Evolutionary conservation across 2,888 invertebrate genomes (phyloP), one percentile per base, ranked within the genome.

Genomic region (Pristionchus entomophagus): DNA sequence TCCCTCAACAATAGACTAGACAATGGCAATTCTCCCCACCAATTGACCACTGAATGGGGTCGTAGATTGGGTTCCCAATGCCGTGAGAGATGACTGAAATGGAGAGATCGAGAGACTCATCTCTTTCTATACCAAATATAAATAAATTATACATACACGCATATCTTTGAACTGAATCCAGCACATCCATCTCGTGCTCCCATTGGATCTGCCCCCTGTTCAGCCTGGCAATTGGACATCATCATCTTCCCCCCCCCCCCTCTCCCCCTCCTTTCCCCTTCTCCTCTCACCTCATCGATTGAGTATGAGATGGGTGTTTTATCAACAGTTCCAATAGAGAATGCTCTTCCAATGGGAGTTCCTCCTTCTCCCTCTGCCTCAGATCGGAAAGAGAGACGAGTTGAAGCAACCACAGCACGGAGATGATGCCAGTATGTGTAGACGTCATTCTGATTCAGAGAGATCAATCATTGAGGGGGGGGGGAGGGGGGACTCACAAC

Each of bases 31-130:
- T n/a, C n/a, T 1, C 22, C 51, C 86, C 88, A 91, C 92, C 92
- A 92, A 12, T 73, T 62, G 14, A 89, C 88, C n/a, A 86, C 59
- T 2, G 38, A 73, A 32, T 86, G 85, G 1, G 90, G 90, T 26
- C 88, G 85, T 6, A 88, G 86, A 49, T 87, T 86, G 10, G 91
- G 86, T n/a, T 92, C 92, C 92, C 92, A 92, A 85, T 92, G 91
- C 8, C 92, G 90, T 41, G 89, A 89, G 38, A 92, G 83, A 87
- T 92, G 92, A 3, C 86, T 87, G 69, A 6, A 87, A 81, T 10
- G 6, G 51, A 32, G 45, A n/a, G n/a, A n/a, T n/a, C n/a, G n/a
- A n/a, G n/a, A n/a, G n/a, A n/a, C n/a, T n/a, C n/a, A n/a, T n/a
- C n/a, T n/a, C n/a, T n/a, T n/a, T n/a, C n/a, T n/a, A n/a, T n/a